These are phyloP conservation scores for Ophioderma brevispina DNA, from an alignment of 35 echinoderm and acorn worm species.

Conservation along the genomic window DNA sequence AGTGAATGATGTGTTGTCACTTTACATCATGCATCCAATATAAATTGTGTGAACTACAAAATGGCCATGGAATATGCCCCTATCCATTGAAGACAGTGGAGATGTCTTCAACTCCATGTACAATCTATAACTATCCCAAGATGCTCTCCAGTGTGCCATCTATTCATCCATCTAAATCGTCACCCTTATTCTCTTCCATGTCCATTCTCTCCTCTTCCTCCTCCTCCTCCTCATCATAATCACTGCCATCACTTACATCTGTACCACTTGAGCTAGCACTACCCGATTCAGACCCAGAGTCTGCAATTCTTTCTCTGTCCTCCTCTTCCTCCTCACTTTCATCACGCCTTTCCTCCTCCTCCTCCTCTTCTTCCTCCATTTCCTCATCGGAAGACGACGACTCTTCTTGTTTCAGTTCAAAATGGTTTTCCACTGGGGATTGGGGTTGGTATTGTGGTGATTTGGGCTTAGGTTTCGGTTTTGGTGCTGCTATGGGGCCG, in stretches of 20 bases:
- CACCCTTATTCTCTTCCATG: slow-evolving; percentile 24
- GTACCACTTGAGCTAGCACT: slow-evolving; percentile 46
- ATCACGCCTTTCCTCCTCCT: background rate
- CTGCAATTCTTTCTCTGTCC: background rate
- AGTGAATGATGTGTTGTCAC: no score
- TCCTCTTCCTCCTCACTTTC: background rate
- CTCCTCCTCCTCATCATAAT: slow-evolving; percentile 49
- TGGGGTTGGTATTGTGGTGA: background rate
- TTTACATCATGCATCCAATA: no score
- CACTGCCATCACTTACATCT: slow-evolving; percentile 36
- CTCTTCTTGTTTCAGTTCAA: background rate
- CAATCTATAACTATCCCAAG: no score
- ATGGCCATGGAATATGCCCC: no score
- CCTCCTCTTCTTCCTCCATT: slow-evolving; percentile 17
- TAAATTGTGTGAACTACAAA: no score
- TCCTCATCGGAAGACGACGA: slow-evolving; percentile 3
- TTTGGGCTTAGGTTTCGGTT: background rate
- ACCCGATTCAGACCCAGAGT: slow-evolving; percentile 11
- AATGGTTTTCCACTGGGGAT: background rate
- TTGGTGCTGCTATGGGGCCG: background rate
- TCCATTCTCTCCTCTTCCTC: slow-evolving; percentile 34
- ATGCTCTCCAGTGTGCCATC: no score
- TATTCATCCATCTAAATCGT: slow-evolving; percentile 13
- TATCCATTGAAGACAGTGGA: no score
- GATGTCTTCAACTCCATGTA: no score